Conservation (phyloP, 2,888 invertebrate genomes). For the Ligdia adustata region DNA sequence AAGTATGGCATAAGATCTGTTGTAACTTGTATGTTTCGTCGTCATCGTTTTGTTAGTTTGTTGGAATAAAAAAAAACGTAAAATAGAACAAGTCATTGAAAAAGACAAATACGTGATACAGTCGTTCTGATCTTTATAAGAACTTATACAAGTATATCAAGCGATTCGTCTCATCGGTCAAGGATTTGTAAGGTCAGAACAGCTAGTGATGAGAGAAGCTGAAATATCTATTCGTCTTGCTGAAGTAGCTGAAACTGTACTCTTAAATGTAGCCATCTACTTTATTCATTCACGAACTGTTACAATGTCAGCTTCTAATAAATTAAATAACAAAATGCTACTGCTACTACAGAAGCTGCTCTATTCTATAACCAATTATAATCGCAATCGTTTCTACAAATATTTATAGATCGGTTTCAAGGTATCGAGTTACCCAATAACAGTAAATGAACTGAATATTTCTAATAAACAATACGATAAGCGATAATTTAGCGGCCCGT, state of each 20-base stretch:
- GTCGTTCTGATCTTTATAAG: no score
- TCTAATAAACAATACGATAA: constrained; percentile 43
- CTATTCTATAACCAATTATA: constrained; percentile 8
- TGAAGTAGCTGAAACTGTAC: no score
- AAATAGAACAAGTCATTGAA: no score
- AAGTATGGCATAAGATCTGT: neutral
- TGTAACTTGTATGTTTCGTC: neutral
- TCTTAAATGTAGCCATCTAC: neutral
- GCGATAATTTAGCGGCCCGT: constrained; percentile 63
- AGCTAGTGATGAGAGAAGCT: no score
- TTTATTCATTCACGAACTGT: neutral
- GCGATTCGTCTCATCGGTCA: no score
- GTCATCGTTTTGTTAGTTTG: no score
- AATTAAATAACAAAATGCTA: constrained; percentile 4
- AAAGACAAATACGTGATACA: no score
- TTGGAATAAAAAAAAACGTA: no score
- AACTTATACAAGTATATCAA: no score
- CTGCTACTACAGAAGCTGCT: constrained; percentile 5
- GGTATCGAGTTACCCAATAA: constrained; percentile 26
- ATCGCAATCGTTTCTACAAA: constrained; percentile 9
- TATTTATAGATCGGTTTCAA: constrained; percentile 18
- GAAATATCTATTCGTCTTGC: no score
- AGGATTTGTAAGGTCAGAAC: no score
- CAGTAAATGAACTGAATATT: constrained; percentile 30
- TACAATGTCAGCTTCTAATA: constrained; percentile 1